A percentile compares a stretch with the other conserved stretches of the same genome.
These are phyloP conservation scores for Drosophila lini DNA, from an alignment of 1,140 invertebrate species.

Conservation along the genomic window DNA sequence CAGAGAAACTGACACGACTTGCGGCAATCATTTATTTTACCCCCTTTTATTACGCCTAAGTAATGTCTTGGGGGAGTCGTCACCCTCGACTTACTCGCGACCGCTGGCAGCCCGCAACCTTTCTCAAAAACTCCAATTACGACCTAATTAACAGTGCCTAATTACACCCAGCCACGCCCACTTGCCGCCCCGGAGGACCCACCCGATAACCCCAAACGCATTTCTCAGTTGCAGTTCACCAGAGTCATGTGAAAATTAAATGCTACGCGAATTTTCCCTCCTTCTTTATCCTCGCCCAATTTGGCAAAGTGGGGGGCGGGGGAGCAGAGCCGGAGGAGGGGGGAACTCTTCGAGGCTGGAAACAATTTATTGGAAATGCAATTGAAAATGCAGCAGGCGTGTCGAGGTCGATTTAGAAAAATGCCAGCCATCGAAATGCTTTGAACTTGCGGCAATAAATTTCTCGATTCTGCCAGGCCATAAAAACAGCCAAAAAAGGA, in stretches of 20 bases:
- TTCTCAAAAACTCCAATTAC: constrained; percentile 42
- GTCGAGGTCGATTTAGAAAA: constrained; percentile 48
- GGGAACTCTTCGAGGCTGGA: constrained; percentile 38
- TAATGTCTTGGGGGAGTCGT: constrained; percentile 30
- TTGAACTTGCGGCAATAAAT: constrained; percentile 80
- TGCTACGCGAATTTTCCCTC: constrained; percentile 25
- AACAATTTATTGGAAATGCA: constrained; percentile 67
- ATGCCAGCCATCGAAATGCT: constrained; percentile 48
- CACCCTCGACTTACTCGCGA: constrained; percentile 14
- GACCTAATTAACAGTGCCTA: constrained; percentile 53
- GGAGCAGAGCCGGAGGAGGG: neutral
- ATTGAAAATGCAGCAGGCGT: constrained; percentile 74
- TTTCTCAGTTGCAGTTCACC: constrained; percentile 46
- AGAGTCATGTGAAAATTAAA: constrained; percentile 68
- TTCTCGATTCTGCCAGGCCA: constrained; percentile 49
- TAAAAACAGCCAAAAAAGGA: constrained; percentile 39
- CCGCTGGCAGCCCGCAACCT: constrained; percentile 3
- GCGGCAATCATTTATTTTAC: constrained; percentile 20
- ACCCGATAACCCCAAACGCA: constrained; percentile 46
- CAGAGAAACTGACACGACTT: neutral
- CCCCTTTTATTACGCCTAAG: constrained; percentile 23
- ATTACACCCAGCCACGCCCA: constrained; percentile 36
- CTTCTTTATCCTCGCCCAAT: constrained; percentile 31
- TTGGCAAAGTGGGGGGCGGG: constrained; percentile 15
- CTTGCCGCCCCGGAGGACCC: neutral